phyloP scores from a whole-genome alignment of 1,140 invertebrate genomes.

The Brachionus plicatilis region DNA sequence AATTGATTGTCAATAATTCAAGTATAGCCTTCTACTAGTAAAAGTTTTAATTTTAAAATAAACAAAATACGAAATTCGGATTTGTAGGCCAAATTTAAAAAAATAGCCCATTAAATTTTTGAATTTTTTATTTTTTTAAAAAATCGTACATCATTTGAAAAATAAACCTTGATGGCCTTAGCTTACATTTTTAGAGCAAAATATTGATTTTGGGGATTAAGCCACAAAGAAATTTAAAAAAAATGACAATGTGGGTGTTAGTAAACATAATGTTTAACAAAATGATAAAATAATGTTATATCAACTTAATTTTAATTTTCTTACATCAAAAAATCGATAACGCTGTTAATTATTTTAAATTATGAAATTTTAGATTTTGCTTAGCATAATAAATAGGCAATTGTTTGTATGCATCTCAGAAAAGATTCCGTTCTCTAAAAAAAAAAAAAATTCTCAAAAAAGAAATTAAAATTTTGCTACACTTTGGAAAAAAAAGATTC shows the following conservation, averaged over 20 bases:
- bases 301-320: neutral
- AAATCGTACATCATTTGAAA: no score
- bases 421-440: neutral
- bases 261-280: neutral
- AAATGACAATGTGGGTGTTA: neutral
- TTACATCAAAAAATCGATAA: slow-evolving; percentile 4
- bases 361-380: neutral
- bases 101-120: no score
- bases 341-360: slow-evolving; percentile 3
- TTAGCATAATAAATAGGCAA: slow-evolving; percentile 8
- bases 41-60: no score
- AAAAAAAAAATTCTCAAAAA: neutral
- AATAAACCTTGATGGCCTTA: neutral
- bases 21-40: no score
- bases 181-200: neutral
- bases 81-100: no score
- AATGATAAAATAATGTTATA: slow-evolving; percentile 3
- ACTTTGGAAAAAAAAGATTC: neutral
- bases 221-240: neutral
- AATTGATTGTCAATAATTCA: no score
- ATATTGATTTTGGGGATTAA: neutral
- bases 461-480: neutral
- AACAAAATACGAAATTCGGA: no score
- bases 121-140: no score
- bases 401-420: neutral